Percentiles rank a stretch among this genome's conserved stretches.
Evolutionary conservation across 2,888 invertebrate genomes (phyloP).

Genomic region (Diplazon laetatorius): DNA sequence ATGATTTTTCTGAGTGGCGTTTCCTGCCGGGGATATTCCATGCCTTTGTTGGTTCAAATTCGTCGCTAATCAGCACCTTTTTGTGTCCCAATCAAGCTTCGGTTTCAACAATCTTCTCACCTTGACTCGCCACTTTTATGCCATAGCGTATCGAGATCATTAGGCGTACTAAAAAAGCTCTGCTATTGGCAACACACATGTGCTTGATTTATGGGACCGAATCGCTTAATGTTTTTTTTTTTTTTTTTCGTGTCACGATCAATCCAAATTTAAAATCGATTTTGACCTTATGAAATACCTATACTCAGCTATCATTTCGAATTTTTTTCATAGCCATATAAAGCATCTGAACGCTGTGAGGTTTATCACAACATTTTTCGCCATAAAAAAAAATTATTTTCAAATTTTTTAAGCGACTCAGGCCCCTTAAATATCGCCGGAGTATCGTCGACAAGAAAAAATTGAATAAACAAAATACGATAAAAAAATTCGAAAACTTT

Average conservation of each 20-base stretch:
- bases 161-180: conserved; percentile 56
- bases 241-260: conserved; percentile 2
- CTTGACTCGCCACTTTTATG: conserved; percentile 71
- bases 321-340: too few relatives aligned
- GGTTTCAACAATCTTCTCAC: conserved; percentile 80
- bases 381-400: too few relatives aligned
- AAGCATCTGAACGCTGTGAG: too few relatives aligned
- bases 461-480: too few relatives aligned
- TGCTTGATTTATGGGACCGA: neutral
- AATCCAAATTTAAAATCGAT: too few relatives aligned
- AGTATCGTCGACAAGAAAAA: too few relatives aligned
- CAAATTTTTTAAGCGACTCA: too few relatives aligned
- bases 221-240: conserved; percentile 7
- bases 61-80: conserved; percentile 79
- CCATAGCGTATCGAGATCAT: conserved; percentile 47
- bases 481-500: too few relatives aligned
- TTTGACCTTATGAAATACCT: too few relatives aligned
- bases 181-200: conserved; percentile 8
- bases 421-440: too few relatives aligned
- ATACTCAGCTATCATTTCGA: too few relatives aligned
- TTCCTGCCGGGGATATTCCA: conserved; percentile 76
- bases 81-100: conserved; percentile 81
- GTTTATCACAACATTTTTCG: too few relatives aligned
- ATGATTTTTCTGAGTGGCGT: conserved; percentile 80
- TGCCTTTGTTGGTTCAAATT: conserved; percentile 75